Evolutionary conservation across 2,113 vertebrate species (phyloP).

Genomic region (Anarhynchus alexandrinus): DNA sequence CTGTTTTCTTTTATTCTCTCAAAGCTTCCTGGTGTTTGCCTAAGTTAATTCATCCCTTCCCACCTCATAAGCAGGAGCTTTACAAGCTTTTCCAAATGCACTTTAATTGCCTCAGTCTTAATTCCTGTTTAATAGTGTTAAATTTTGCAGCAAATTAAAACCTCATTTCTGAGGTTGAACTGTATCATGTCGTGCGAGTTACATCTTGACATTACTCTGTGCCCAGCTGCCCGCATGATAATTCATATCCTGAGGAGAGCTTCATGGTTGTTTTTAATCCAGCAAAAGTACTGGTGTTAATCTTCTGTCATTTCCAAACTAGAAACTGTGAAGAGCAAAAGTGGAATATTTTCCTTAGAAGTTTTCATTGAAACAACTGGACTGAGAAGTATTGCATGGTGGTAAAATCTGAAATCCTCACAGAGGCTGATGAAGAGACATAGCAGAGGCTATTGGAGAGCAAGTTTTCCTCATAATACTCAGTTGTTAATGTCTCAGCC

Average conservation of each 20-base stretch:
- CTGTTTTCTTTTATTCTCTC: not conserved
- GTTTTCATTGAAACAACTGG: not conserved
- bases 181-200: not conserved
- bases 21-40: not conserved
- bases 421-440: not conserved
- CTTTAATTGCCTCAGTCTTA: conserved; percentile 23
- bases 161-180: conserved; percentile 8
- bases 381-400: not conserved
- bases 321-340: not conserved
- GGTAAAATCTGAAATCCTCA: not conserved
- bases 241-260: not conserved
- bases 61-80: not conserved
- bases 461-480: not conserved
- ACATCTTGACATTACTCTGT: not conserved
- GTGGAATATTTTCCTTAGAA: not conserved
- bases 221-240: not conserved
- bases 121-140: conserved; percentile 27
- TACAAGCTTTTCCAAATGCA: not conserved
- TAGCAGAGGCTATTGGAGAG: not conserved
- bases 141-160: conserved; percentile 46
- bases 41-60: not conserved
- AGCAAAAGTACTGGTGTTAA: not conserved
- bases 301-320: not conserved
- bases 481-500: not conserved
- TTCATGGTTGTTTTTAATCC: not conserved